Percentiles rank a stretch among this genome's conserved stretches.
These are phyloP conservation scores for Quiscalus mexicanus DNA, from an alignment of 2,113 vertebrate species.

Conservation along the genomic window DNA sequence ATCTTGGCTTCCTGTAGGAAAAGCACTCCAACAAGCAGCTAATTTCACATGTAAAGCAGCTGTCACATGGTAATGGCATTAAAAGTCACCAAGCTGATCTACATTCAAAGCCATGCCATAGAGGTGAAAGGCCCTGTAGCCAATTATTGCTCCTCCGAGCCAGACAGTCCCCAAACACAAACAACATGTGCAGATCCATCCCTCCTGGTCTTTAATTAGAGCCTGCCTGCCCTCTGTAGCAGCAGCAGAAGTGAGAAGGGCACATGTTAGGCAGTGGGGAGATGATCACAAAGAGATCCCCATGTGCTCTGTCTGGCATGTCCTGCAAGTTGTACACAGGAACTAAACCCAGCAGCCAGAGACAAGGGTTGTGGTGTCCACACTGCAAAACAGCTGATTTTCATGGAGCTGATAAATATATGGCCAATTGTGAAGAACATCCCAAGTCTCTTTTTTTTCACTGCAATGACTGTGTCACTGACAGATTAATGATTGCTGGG, in stretches of 20 bases:
- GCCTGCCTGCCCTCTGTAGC: slow-evolving; percentile 34
- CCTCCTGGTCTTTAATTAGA: slow-evolving; percentile 43
- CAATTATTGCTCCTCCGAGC: slow-evolving; percentile 41
- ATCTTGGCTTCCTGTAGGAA: slow-evolving; percentile 33
- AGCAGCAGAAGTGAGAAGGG: background rate
- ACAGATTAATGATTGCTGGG: accelerated
- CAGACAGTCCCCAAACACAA: slow-evolving; percentile 53
- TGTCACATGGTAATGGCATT: slow-evolving; percentile 41
- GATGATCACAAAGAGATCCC: background rate
- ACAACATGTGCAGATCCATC: slow-evolving; percentile 37
- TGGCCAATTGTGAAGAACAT: background rate
- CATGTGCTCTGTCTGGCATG: background rate
- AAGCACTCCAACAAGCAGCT: background rate
- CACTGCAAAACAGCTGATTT: background rate
- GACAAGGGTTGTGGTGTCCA: no score
- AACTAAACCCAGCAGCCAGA: background rate
- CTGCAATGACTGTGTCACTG: accelerated
- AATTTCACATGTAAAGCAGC: slow-evolving; percentile 37
- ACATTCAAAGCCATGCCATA: slow-evolving; percentile 33
- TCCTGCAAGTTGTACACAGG: background rate
- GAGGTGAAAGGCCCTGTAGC: slow-evolving; percentile 61
- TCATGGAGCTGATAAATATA: background rate
- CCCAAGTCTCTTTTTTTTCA: background rate
- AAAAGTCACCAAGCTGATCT: slow-evolving; percentile 58
- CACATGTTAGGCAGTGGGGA: background rate